These are phyloP conservation scores for Arrhopalites spinosus DNA, from an alignment of 2,888 invertebrate species.

Conservation along the genomic window DNA sequence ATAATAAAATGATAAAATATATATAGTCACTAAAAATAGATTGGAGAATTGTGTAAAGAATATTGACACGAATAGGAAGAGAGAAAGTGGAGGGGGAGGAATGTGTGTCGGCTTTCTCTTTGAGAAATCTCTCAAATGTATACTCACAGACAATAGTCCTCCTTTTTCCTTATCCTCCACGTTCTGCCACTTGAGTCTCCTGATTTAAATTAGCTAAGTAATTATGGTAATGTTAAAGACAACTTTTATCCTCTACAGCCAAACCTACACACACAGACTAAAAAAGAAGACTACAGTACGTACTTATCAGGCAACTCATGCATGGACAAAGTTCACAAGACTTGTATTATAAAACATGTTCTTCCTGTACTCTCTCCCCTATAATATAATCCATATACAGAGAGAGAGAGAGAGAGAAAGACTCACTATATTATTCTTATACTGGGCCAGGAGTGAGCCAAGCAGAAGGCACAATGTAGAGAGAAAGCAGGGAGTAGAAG, in stretches of 20 bases:
- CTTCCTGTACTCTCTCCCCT: not conserved
- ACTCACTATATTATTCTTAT: not conserved
- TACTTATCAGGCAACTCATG: constrained; percentile 4
- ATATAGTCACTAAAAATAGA: too few relatives aligned
- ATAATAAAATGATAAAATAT: too few relatives aligned
- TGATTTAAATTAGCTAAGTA: constrained; percentile 40
- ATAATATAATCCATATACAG: not conserved
- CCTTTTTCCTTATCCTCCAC: not conserved
- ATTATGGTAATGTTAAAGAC: constrained; percentile 41
- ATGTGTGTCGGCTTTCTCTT: too few relatives aligned
- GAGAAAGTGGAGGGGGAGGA: too few relatives aligned
- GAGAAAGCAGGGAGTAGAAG: not conserved
- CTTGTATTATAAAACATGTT: not conserved
- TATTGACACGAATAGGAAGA: too few relatives aligned
- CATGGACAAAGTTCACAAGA: not conserved
- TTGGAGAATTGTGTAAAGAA: too few relatives aligned
- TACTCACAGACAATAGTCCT: not conserved
- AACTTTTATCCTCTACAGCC: constrained; percentile 39
- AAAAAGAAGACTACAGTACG: not conserved
- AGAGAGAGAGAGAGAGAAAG: not conserved
- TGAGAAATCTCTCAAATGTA: not conserved
- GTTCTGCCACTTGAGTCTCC: constrained; percentile 23
- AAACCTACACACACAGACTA: not conserved
- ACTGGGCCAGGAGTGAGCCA: not conserved
- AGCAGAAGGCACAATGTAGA: not conserved